A percentile compares a stretch with the other conserved stretches of the same genome.
Conservation (phyloP, 2,113 vertebrate genomes). For the Rhombomys opimus region DNA sequence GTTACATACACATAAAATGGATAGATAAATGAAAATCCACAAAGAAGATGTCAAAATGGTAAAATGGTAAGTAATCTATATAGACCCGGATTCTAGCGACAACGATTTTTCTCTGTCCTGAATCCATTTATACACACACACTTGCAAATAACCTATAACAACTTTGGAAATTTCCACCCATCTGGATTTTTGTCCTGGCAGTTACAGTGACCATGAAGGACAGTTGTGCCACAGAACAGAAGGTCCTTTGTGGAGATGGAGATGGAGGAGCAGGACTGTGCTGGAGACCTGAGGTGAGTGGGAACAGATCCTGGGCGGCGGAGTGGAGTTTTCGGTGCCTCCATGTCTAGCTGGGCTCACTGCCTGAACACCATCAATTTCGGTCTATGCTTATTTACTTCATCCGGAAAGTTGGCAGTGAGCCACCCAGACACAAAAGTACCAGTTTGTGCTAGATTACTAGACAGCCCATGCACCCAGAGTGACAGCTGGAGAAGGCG, state of each 20-base stretch:
- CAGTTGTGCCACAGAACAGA: background rate
- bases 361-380: background rate
- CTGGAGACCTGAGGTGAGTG: background rate
- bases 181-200: constrained; percentile 23
- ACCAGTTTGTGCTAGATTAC: background rate
- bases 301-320: accelerated
- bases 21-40: background rate
- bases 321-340: background rate
- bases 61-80: background rate
- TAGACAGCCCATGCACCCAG: background rate
- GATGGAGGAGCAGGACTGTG: background rate
- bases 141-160: background rate
- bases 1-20: background rate
- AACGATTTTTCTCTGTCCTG: constrained; percentile 13
- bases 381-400: background rate
- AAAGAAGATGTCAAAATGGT: constrained; percentile 29
- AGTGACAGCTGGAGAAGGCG: background rate
- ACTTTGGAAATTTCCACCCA: background rate
- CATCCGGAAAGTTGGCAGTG: constrained; percentile 21
- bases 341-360: background rate
- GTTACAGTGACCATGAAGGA: background rate
- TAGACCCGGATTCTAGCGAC: background rate
- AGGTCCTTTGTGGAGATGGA: background rate
- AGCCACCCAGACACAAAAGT: background rate
- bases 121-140: background rate